A percentile compares a stretch with the other conserved stretches of the same genome.
phyloP scores from a whole-genome alignment of 1,140 invertebrate genomes.

The Drosophila neocordata region DNA sequence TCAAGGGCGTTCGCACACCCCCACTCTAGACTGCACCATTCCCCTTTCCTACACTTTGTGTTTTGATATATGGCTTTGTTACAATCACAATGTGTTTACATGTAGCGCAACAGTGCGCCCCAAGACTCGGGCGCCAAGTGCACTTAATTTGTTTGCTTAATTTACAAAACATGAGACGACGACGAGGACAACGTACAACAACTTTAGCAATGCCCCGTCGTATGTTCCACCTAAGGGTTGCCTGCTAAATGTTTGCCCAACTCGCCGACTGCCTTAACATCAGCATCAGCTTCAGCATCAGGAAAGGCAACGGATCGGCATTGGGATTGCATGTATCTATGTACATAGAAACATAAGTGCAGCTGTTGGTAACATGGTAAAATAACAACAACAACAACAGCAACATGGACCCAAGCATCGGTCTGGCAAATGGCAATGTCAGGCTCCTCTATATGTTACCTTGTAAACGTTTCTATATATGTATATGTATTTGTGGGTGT shows the following conservation, averaged over 20 bases:
- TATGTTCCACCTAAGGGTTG: slow-evolving; percentile 4
- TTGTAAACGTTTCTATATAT: slow-evolving; percentile 1
- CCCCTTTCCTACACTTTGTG: slow-evolving; percentile 23
- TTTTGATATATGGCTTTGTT: slow-evolving; percentile 74
- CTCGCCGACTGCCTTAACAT: slow-evolving; percentile 44
- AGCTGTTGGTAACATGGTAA: slow-evolving; percentile 42
- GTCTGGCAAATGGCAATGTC: slow-evolving; percentile 20
- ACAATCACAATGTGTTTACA: slow-evolving; percentile 80
- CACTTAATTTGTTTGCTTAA: slow-evolving; percentile 82
- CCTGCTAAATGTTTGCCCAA: slow-evolving; percentile 14
- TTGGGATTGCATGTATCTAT: slow-evolving; percentile 36
- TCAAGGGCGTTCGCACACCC: slow-evolving; percentile 54
- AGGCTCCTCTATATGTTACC: slow-evolving; percentile 2
- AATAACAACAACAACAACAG: slow-evolving; percentile 18
- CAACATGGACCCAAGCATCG: slow-evolving; percentile 38
- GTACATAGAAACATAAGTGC: slow-evolving; percentile 29
- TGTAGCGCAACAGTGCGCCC: slow-evolving; percentile 50
- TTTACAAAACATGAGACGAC: slow-evolving; percentile 77
- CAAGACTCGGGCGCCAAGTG: slow-evolving; percentile 67
- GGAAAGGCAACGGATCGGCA: not conserved
- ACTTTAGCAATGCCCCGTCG: slow-evolving; percentile 5
- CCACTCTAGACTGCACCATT: not conserved
- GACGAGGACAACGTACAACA: slow-evolving; percentile 11
- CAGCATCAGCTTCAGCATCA: slow-evolving; percentile 23
- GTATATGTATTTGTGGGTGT: slow-evolving; percentile 15